Conservation (phyloP, 2,888 invertebrate species). For the Ischnus inquisitorius region DNA sequence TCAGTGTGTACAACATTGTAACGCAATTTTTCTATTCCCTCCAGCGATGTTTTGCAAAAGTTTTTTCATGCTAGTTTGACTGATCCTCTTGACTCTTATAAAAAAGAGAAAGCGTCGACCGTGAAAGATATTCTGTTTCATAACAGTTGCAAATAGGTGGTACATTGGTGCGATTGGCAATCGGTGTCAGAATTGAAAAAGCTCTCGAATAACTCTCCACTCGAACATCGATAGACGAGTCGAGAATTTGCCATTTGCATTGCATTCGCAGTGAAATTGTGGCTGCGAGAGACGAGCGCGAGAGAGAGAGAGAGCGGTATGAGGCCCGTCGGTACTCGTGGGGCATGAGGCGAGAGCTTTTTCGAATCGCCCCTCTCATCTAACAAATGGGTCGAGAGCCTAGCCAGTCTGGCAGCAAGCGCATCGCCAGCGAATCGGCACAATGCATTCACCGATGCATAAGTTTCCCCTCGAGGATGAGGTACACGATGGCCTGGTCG, state of each 20-base stretch:
- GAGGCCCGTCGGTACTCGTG: constrained; percentile 42
- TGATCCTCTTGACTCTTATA: background rate
- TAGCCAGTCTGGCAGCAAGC: constrained; percentile 59
- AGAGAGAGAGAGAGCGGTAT: constrained; percentile 22
- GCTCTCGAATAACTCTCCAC: constrained; percentile 57
- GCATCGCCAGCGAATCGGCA: constrained; percentile 72
- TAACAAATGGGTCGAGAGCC: constrained; percentile 75
- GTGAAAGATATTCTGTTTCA: constrained; percentile 10
- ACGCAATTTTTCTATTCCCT: background rate
- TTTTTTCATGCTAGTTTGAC: background rate
- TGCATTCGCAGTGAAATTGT: constrained; percentile 49
- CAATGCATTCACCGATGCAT: constrained; percentile 79
- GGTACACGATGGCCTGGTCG: constrained; percentile 70
- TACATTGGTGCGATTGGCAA: constrained; percentile 56
- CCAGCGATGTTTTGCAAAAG: background rate
- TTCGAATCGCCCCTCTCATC: constrained; percentile 72
- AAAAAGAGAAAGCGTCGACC: background rate
- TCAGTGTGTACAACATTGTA: background rate
- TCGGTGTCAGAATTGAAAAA: constrained; percentile 60
- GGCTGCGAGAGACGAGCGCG: constrained; percentile 29
- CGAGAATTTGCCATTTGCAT: constrained; percentile 64
- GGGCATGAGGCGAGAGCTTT: constrained; percentile 65
- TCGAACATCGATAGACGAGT: constrained; percentile 50
- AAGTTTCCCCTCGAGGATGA: constrained; percentile 73
- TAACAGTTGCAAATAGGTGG: constrained; percentile 7